phyloP scores from a whole-genome alignment of 2,888 invertebrate species.

The Nomada goodeniana region DNA sequence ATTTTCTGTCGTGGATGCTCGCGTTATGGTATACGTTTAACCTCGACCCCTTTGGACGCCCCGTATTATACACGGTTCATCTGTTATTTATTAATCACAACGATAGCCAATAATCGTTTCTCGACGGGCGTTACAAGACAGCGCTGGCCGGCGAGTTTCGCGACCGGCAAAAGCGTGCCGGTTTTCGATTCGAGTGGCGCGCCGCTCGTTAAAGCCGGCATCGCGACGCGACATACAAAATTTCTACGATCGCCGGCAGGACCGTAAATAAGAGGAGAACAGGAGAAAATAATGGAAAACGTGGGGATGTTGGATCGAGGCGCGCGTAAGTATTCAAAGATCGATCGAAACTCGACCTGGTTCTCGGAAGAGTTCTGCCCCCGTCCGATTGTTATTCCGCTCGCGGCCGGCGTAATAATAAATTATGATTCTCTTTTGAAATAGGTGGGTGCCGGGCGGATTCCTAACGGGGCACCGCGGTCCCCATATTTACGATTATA shows the following conservation, averaged over 20 bases:
- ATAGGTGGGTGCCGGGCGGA: slow-evolving; percentile 76
- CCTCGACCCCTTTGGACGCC: too few species aligned
- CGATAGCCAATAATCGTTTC: too few species aligned
- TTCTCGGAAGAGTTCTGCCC: slow-evolving; percentile 57
- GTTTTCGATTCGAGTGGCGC: slow-evolving; percentile 15
- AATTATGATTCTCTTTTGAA: slow-evolving; percentile 79
- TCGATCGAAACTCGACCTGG: slow-evolving; percentile 71
- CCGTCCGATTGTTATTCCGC: slow-evolving; percentile 75
- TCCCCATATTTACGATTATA: slow-evolving; percentile 83
- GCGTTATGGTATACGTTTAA: too few species aligned
- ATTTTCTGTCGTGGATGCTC: too few species aligned
- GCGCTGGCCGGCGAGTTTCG: too few species aligned
- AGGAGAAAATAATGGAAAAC: slow-evolving; percentile 45
- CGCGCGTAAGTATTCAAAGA: slow-evolving; percentile 70
- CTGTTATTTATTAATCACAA: too few species aligned
- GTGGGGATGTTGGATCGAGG: slow-evolving; percentile 46
- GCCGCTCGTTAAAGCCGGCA: slow-evolving; percentile 23
- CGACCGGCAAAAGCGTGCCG: neutral
- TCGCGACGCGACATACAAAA: slow-evolving; percentile 21
- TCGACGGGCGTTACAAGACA: too few species aligned
- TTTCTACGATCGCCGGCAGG: slow-evolving; percentile 11
- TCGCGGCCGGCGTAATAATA: slow-evolving; percentile 76
- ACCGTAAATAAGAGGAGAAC: slow-evolving; percentile 15
- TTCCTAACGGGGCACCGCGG: slow-evolving; percentile 78
- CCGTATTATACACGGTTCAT: too few species aligned